Conservation (phyloP, 2,113 vertebrate species). For the Pomatorhinus ruficollis region DNA sequence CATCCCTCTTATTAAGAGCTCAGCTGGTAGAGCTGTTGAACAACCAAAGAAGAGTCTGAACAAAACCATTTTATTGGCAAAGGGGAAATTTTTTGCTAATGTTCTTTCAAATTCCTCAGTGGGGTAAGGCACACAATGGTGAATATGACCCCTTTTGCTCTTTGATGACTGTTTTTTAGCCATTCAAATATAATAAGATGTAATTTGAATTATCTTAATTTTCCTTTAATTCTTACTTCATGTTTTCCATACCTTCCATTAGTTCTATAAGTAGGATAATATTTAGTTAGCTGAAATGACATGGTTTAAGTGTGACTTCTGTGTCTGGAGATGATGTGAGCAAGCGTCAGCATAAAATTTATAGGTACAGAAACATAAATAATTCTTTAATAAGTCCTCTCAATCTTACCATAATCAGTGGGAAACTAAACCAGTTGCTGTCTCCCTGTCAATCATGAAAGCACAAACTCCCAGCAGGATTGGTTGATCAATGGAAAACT, state of each 20-base stretch:
- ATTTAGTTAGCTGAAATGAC: background rate
- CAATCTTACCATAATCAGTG: background rate
- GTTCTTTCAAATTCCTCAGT: background rate
- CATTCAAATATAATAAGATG: background rate
- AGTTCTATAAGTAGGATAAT: background rate
- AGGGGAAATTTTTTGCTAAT: background rate
- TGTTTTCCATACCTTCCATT: background rate
- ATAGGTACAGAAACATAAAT: background rate
- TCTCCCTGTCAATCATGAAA: background rate
- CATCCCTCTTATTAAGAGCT: background rate
- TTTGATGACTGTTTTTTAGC: background rate
- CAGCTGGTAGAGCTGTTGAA: background rate
- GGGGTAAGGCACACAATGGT: background rate
- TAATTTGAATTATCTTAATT: background rate
- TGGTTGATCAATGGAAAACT: background rate
- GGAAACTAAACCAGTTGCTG: background rate
- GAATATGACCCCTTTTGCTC: background rate
- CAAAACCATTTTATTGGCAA: background rate
- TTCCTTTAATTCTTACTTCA: background rate
- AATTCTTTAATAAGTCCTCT: constrained; percentile 10
- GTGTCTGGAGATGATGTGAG: background rate
- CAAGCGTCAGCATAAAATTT: background rate
- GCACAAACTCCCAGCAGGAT: background rate
- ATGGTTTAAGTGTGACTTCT: background rate
- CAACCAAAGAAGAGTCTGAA: background rate